A percentile compares a stretch with the other conserved stretches of the same genome.
Evolutionary conservation across 2,113 vertebrate species (phyloP).

Genomic region (Sus scrofa): DNA sequence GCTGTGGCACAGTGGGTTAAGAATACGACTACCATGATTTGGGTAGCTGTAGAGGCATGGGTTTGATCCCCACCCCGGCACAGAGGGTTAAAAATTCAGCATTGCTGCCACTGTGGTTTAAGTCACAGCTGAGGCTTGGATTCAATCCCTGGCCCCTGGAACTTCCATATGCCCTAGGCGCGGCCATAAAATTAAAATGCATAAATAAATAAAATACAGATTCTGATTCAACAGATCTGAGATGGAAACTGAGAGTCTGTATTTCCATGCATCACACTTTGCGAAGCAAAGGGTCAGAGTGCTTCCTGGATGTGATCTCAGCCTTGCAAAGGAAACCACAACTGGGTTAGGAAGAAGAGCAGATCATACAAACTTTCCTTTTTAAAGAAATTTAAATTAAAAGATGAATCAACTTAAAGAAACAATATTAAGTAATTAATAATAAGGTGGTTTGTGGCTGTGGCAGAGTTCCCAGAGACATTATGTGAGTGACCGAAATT

Average conservation of each 20-base stretch:
- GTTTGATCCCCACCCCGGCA: too few relatives aligned
- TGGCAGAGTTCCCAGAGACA: background rate
- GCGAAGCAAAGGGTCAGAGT: background rate
- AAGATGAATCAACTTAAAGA: slow-evolving; percentile 13
- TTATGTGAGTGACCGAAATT: background rate
- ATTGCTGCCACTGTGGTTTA: too few relatives aligned
- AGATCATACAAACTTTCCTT: background rate
- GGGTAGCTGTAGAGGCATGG: too few relatives aligned
- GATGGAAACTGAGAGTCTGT: background rate
- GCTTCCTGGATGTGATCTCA: background rate
- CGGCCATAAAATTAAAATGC: too few relatives aligned
- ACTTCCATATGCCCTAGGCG: too few relatives aligned
- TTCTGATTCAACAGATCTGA: background rate
- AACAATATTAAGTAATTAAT: slow-evolving; percentile 17
- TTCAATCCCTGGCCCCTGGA: too few relatives aligned
- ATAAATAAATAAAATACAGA: background rate
- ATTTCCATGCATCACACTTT: background rate
- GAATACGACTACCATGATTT: too few relatives aligned
- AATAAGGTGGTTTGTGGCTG: background rate
- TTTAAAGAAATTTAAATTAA: slow-evolving; percentile 31
- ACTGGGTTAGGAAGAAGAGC: slow-evolving; percentile 48
- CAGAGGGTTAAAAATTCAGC: too few relatives aligned
- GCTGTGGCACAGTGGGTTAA: too few relatives aligned
- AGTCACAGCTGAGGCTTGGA: too few relatives aligned
- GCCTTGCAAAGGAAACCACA: background rate